A percentile compares a stretch with the other conserved stretches of the same genome.
These are phyloP conservation scores for Cephus runcator DNA, from an alignment of 2,888 invertebrate species.

Conservation along the genomic window DNA sequence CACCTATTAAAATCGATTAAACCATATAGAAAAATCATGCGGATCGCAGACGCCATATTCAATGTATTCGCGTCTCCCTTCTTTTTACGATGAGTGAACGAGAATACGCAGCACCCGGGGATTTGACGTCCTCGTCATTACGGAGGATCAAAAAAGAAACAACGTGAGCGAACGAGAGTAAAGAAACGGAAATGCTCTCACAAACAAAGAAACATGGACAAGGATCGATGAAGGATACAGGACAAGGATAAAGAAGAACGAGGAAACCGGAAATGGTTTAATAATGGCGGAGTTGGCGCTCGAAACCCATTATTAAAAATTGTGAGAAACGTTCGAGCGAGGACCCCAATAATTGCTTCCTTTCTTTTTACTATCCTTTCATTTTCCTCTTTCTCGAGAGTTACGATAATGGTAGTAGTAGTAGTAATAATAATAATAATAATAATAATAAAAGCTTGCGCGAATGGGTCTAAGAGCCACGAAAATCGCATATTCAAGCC, in stretches of 20 bases:
- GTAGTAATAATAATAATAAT: slow-evolving; percentile 4
- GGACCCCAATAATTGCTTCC: neutral
- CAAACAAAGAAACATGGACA: neutral
- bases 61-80: neutral
- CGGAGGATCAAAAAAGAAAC: neutral
- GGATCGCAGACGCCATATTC: neutral
- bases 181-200: neutral
- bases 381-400: slow-evolving; percentile 43
- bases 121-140: neutral
- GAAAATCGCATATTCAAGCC: neutral
- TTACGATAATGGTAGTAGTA: neutral
- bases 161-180: neutral
- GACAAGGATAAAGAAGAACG: neutral
- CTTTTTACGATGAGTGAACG: neutral
- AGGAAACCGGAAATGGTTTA: neutral
- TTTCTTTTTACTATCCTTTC: slow-evolving; percentile 11
- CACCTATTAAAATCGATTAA: neutral
- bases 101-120: neutral
- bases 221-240: neutral
- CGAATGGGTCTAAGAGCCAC: neutral
- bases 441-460: neutral
- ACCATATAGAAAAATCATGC: neutral
- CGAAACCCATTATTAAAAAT: neutral
- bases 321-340: neutral
- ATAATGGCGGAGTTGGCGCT: neutral